phyloP scores from a whole-genome alignment of 2,113 vertebrate species.

The Rostratula benghalensis region DNA sequence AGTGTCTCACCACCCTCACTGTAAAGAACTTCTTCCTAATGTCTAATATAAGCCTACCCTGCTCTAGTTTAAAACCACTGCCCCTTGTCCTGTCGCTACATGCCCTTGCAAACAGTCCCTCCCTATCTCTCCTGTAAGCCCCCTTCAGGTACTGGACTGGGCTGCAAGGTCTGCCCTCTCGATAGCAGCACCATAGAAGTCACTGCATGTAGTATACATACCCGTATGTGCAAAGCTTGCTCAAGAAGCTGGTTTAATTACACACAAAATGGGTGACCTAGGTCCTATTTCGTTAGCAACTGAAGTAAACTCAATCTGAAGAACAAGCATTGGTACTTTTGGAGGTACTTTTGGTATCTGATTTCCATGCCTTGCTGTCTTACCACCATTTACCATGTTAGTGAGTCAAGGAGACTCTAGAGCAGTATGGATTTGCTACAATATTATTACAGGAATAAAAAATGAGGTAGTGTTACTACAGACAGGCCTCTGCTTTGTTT shows the following conservation, averaged over 20 bases:
- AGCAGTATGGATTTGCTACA: background rate
- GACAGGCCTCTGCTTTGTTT: no score
- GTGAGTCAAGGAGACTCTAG: background rate
- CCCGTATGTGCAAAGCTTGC: background rate
- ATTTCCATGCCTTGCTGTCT: background rate
- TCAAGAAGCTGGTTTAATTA: background rate
- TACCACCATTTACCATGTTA: background rate
- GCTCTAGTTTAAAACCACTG: no score
- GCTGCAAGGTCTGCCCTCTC: background rate
- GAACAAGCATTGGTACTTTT: background rate
- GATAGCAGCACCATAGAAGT: background rate
- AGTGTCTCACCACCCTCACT: no score
- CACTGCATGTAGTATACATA: background rate
- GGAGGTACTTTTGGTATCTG: background rate
- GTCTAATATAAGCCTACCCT: no score
- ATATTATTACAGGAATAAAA: background rate
- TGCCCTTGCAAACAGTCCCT: no score
- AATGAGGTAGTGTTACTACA: background rate
- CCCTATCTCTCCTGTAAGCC: no score
- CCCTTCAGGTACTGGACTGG: no score
- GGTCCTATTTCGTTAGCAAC: background rate
- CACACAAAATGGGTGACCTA: background rate
- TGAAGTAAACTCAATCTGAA: background rate
- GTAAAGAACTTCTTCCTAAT: no score
- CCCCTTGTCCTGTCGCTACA: no score